These are phyloP conservation scores for Mesaphorura yosii DNA, from an alignment of 1,140 invertebrate species.

Conservation along the genomic window DNA sequence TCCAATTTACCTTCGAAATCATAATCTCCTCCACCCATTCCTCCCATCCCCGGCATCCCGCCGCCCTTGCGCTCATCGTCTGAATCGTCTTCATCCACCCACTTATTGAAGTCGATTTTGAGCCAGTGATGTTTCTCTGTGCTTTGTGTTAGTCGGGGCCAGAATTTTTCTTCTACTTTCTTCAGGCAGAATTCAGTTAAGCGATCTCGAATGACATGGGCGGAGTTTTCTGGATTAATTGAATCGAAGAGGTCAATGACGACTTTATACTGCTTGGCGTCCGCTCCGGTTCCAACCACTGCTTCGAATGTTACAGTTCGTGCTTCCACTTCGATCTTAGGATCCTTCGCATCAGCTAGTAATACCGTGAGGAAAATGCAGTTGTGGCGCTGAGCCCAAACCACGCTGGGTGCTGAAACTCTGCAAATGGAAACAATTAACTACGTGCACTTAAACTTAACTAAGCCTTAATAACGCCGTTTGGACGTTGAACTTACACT, in stretches of 20 bases:
- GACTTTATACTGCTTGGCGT: conserved; percentile 71
- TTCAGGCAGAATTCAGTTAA: conserved; percentile 65
- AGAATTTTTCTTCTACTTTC: conserved; percentile 63
- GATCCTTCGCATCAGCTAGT: conserved; percentile 77
- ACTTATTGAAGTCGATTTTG: conserved; percentile 92
- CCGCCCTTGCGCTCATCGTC: conserved; percentile 46
- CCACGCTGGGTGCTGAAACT: conserved; percentile 66
- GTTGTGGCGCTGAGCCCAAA: conserved; percentile 79
- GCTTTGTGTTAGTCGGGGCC: conserved; percentile 60
- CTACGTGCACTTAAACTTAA: no score
- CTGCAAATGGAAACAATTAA: no score
- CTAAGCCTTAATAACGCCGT: no score
- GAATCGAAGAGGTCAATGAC: conserved; percentile 68
- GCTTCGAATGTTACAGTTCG: conserved; percentile 74
- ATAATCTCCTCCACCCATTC: conserved; percentile 17
- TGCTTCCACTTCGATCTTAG: conserved; percentile 66
- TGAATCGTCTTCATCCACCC: conserved; percentile 86
- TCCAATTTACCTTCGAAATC: conserved; percentile 17
- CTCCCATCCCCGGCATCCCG: conserved; percentile 22
- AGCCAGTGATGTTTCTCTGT: conserved; percentile 88
- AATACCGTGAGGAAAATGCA: conserved; percentile 74
- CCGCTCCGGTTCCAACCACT: conserved; percentile 67
- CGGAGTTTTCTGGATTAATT: conserved; percentile 62
- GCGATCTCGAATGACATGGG: conserved; percentile 48
- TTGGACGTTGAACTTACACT: no score